Conservation (phyloP, 2,797 vertebrate species). For the Chrysocyon brachyurus region DNA sequence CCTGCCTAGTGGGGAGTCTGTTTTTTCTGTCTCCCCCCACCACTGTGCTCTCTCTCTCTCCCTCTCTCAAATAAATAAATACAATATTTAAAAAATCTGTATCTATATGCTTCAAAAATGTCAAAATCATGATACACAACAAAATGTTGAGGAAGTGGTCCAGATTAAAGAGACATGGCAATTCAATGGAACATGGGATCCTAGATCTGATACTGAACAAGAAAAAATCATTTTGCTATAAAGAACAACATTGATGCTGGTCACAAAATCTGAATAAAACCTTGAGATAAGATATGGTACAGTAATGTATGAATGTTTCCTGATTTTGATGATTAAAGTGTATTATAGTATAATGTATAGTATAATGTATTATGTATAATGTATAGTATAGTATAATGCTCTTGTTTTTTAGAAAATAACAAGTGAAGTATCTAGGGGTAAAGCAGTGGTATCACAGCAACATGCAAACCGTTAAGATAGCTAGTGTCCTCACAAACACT, state of each 20-base stretch:
- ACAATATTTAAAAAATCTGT: background rate
- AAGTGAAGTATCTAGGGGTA: background rate
- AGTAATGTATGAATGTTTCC: background rate
- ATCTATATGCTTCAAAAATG: slow-evolving; percentile 1
- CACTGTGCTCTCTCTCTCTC: too few relatives aligned
- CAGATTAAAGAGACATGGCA: slow-evolving; percentile 23
- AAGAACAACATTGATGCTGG: background rate
- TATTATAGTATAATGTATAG: background rate
- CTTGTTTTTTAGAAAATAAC: background rate
- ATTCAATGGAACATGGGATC: background rate
- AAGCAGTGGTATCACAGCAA: background rate
- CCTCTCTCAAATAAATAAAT: background rate
- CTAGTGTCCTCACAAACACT: background rate
- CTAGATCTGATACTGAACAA: slow-evolving; percentile 2
- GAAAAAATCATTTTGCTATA: slow-evolving; percentile 27
- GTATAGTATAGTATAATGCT: background rate
- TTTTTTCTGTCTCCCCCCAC: too few relatives aligned
- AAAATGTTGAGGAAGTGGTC: background rate
- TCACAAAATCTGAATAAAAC: background rate
- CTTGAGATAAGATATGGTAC: background rate
- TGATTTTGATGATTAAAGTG: slow-evolving; percentile 22
- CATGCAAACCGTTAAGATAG: background rate
- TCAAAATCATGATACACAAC: background rate
- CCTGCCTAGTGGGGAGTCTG: too few relatives aligned
- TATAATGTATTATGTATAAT: background rate